phyloP scores from a whole-genome alignment of 2,113 vertebrate species.

The Apistogramma diplotaenia region DNA sequence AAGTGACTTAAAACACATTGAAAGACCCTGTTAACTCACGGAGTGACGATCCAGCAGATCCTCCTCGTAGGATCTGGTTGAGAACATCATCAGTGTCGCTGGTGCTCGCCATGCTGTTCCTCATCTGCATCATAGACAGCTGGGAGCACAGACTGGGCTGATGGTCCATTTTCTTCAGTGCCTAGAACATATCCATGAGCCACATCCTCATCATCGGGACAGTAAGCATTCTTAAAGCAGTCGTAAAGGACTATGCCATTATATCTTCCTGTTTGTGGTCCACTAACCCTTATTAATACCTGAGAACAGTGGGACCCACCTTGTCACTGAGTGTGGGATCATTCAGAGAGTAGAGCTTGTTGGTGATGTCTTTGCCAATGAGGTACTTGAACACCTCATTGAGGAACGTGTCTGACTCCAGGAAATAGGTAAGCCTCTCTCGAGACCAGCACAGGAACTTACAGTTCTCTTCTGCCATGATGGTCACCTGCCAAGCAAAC shows the following conservation, averaged over 20 bases:
- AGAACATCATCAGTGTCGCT: constrained; percentile 94
- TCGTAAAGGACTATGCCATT: background rate
- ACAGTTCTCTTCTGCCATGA: constrained; percentile 92
- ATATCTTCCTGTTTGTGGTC: background rate
- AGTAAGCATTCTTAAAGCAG: background rate
- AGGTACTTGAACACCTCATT: constrained; percentile 96
- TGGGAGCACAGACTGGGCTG: constrained; percentile 94
- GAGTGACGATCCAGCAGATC: constrained; percentile 84
- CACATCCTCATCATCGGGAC: background rate
- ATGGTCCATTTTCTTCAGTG: constrained; percentile 87
- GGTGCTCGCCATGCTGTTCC: constrained; percentile 94
- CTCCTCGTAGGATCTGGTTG: constrained; percentile 89
- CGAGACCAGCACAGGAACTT: constrained; percentile 95
- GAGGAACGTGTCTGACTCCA: constrained; percentile 94
- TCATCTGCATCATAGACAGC: constrained; percentile 96
- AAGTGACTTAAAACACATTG: background rate
- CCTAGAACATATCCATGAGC: constrained; percentile 67
- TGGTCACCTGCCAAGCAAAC: constrained; percentile 84
- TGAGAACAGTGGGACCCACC: constrained; percentile 71
- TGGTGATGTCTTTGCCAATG: constrained; percentile 98
- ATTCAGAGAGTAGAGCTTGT: constrained; percentile 96
- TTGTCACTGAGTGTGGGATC: constrained; percentile 96
- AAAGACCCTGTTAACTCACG: constrained; percentile 79
- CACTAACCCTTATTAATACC: accelerated
- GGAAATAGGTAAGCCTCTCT: constrained; percentile 93